Conservation (phyloP, 2,888 invertebrate species). For the Bibio marci region DNA sequence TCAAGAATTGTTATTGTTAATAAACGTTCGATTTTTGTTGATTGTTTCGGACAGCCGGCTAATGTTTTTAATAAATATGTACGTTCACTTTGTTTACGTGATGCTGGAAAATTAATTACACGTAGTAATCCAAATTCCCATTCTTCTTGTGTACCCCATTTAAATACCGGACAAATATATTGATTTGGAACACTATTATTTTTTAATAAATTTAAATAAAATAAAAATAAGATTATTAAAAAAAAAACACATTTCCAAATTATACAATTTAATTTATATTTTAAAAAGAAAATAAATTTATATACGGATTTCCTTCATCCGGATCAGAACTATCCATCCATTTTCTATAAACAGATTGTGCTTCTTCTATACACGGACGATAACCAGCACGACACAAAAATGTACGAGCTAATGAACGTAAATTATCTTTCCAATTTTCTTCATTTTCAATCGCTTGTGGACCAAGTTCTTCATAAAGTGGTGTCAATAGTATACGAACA, state of each 20-base stretch:
- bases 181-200: conserved; percentile 59
- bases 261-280: background rate
- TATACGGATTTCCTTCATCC: conserved; percentile 63
- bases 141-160: conserved; percentile 61
- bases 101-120: conserved; percentile 54
- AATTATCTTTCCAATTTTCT: conserved; percentile 46
- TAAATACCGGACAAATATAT: conserved; percentile 65
- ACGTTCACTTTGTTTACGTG: conserved; percentile 53
- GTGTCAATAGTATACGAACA: conserved; percentile 46
- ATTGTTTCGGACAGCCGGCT: conserved; percentile 60
- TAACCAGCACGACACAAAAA: conserved; percentile 63
- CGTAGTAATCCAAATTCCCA: conserved; percentile 70
- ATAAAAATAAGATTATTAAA: conserved; percentile 3
- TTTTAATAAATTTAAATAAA: background rate
- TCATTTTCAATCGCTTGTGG: conserved; percentile 36
- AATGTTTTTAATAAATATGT: conserved; percentile 61
- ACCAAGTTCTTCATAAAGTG: conserved; percentile 52
- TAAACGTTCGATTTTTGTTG: conserved; percentile 45
- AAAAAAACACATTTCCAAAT: background rate
- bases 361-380: conserved; percentile 57
- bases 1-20: conserved; percentile 53
- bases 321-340: conserved; percentile 62
- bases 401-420: conserved; percentile 47
- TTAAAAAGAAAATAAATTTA: conserved; percentile 5
- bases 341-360: conserved; percentile 48